Evolutionary conservation across 2,797 vertebrate species (phyloP).

Genomic region (Zenarchopterus dispar): DNA sequence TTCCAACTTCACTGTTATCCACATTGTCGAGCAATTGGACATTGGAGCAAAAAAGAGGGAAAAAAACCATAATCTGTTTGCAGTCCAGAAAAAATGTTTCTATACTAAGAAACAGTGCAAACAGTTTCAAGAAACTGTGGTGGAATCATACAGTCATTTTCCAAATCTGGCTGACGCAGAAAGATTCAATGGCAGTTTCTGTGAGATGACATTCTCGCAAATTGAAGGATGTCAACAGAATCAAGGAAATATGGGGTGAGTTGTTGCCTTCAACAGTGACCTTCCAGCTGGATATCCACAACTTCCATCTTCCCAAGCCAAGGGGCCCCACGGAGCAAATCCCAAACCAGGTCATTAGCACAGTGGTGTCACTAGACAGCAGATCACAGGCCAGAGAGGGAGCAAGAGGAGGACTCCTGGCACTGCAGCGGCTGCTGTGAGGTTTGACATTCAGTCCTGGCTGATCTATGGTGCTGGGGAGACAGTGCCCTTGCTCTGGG

Average conservation of each 20-base stretch:
- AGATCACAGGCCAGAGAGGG: constrained; percentile 81
- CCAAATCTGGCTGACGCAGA: neutral
- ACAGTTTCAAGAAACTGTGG: neutral
- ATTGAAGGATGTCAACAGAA: constrained; percentile 60
- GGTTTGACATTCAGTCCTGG: constrained; percentile 86
- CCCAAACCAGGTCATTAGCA: constrained; percentile 85
- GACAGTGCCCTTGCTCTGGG: constrained; percentile 85
- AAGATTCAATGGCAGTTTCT: constrained; percentile 17
- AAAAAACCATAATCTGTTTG: constrained; percentile 37
- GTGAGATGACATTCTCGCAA: constrained; percentile 28
- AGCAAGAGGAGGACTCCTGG: constrained; percentile 82
- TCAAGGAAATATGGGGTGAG: constrained; percentile 47
- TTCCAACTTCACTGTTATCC: constrained; percentile 70
- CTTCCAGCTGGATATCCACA: constrained; percentile 83
- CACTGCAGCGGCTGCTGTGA: constrained; percentile 79
- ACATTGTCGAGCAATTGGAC: constrained; percentile 76
- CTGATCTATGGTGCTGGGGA: constrained; percentile 86
- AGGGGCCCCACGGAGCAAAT: constrained; percentile 79
- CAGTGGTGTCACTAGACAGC: constrained; percentile 85
- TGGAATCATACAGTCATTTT: constrained; percentile 1
- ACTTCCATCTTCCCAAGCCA: constrained; percentile 85
- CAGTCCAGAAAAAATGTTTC: constrained; percentile 36
- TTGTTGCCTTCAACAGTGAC: constrained; percentile 77
- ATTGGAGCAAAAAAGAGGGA: constrained; percentile 26
- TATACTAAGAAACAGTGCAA: constrained; percentile 14